Base-by-base conservation (phyloP, 2,888 invertebrate genomes). In the Stomorhina lunata region DNA sequence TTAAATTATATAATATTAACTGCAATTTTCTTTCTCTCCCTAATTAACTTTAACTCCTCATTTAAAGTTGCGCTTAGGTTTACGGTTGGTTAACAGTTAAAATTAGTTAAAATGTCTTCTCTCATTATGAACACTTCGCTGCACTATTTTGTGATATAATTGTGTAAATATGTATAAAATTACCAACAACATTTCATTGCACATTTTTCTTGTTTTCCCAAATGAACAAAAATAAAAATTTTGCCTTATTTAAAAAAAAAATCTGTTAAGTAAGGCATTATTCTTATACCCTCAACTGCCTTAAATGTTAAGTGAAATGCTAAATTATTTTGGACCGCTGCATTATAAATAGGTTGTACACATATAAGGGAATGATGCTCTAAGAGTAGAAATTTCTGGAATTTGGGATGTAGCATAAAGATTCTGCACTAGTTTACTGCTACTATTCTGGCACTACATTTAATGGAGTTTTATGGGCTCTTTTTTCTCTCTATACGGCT, bases 221-320 rank as follows among this genome's bases (percentile, higher is more conserved):
- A 71, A n/a, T 15, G 10, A 15, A 17, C 29, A 4, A 4, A 34
- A 40, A 55, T 20, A 43, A 57, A 15, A 15, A 22, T n/a, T n/a
- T n/a, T n/a, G n/a, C n/a, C n/a, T n/a, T n/a, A n/a, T n/a, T n/a
- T n/a, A 50, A 20, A 48, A 2, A n/a, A 45, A 34, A 80, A 77
- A 68, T 68, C 77, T 73, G 10, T 59, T 69, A 69, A 68, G 37
- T 57, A 59, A 66, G 50, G 55, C 73, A 68, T 69, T 75, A 69
- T 80, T 75, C 22, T 66, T 73, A 68, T 80, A 25, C 63, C 75
- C 17, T 43, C 45, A 45, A 32, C 34, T 48, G 45, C 34, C 66
- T 48, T 34, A 45, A 68, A 72, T 59, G 68, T 40, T 81, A 73
- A 81, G 78, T 73, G 73, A 78, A 78, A 78, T 73, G 63, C 68